These are phyloP conservation scores for Rhinichthys klamathensis DNA, from an alignment of 2,113 vertebrate genomes.

Conservation along the genomic window DNA sequence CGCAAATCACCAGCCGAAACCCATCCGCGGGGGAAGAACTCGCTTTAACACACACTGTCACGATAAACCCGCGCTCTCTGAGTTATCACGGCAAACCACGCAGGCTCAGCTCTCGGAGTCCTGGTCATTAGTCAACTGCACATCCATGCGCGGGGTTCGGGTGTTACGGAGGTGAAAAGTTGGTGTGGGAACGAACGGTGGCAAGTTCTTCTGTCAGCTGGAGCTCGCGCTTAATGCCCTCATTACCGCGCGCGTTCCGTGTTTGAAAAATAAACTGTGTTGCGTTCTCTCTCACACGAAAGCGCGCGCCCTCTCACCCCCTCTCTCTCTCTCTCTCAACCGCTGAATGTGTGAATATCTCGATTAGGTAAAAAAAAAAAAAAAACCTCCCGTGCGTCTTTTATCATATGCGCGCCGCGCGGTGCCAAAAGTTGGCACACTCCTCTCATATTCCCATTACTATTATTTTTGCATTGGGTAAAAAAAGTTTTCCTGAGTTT, in stretches of 20 bases:
- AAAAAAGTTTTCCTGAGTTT: not conserved
- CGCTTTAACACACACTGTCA: slow-evolving; percentile 20
- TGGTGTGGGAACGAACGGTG: slow-evolving; percentile 57
- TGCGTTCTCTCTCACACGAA: slow-evolving; percentile 28
- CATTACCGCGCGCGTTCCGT: slow-evolving; percentile 50
- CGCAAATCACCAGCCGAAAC: slow-evolving; percentile 25
- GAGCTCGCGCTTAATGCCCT: slow-evolving; percentile 63
- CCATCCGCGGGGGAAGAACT: slow-evolving; percentile 11
- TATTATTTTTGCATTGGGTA: not conserved
- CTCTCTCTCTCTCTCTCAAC: slow-evolving; percentile 11
- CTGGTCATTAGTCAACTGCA: slow-evolving; percentile 64
- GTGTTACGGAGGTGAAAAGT: slow-evolving; percentile 67
- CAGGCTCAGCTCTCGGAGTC: slow-evolving; percentile 65
- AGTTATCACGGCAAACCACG: not conserved
- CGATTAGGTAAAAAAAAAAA: no score
- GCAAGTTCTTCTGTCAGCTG: slow-evolving; percentile 62
- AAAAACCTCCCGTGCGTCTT: not conserved
- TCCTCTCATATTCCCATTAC: not conserved
- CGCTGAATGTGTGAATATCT: slow-evolving; percentile 29
- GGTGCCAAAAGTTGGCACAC: not conserved
- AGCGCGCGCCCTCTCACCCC: slow-evolving; percentile 36
- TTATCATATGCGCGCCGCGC: not conserved
- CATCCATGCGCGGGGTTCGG: slow-evolving; percentile 67
- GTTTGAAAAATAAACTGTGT: slow-evolving; percentile 64
- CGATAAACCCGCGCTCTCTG: slow-evolving; percentile 39